Conservation (phyloP, 1,140 invertebrate genomes). For the Magallana ariakensis region DNA sequence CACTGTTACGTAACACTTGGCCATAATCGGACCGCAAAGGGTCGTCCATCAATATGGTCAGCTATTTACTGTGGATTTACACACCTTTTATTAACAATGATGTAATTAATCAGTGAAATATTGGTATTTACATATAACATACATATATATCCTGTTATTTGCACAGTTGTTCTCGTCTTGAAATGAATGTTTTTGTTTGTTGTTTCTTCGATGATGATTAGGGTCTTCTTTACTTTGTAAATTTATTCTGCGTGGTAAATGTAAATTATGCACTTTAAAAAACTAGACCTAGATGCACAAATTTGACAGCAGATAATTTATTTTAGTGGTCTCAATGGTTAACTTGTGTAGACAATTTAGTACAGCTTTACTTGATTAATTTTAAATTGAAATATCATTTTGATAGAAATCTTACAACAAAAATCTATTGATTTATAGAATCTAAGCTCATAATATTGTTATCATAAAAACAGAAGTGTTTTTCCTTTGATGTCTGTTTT, state of each 20-base stretch:
- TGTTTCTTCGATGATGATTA: too few relatives aligned
- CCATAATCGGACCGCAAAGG: not conserved
- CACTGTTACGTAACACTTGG: conserved; percentile 2
- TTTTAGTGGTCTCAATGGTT: not conserved
- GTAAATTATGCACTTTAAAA: not conserved
- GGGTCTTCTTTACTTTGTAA: too few relatives aligned
- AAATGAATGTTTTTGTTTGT: too few relatives aligned
- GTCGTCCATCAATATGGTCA: too few relatives aligned
- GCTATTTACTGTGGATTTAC: too few relatives aligned
- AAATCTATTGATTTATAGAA: not conserved
- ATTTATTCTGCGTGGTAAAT: not conserved
- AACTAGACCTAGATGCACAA: not conserved
- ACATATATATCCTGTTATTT: too few relatives aligned
- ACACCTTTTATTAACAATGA: not conserved
- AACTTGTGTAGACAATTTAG: not conserved
- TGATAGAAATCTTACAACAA: not conserved
- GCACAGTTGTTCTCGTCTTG: too few relatives aligned
- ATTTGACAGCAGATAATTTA: not conserved
- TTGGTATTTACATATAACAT: too few relatives aligned
- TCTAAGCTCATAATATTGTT: not conserved
- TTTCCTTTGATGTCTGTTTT: not conserved
- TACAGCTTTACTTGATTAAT: not conserved
- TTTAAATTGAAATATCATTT: not conserved
- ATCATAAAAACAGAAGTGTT: not conserved
- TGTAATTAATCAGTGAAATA: not conserved